Evolutionary conservation across 2,888 invertebrate genomes (phyloP).

Genomic region (Ganaspis brasiliensis): DNA sequence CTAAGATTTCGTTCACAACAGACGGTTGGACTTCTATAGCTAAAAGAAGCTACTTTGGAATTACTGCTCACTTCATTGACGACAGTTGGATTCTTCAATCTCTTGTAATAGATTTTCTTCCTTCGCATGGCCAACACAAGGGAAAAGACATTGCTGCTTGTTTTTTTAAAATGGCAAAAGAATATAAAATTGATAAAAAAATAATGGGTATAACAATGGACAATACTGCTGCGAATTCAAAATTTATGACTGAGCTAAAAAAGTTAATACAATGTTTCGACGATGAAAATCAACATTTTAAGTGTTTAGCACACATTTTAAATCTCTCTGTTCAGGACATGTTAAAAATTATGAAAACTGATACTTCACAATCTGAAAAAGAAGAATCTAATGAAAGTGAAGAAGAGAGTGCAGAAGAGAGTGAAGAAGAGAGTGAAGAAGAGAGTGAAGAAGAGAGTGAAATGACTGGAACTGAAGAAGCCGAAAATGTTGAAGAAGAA

Average conservation of each 20-base stretch:
- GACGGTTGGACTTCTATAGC: no score
- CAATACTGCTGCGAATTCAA: conserved; percentile 20
- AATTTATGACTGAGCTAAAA: background rate
- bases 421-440: no score
- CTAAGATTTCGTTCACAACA: no score
- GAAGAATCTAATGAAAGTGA: background rate
- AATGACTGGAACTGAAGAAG: background rate
- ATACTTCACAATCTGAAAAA: background rate
- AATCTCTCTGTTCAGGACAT: no score
- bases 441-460: background rate
- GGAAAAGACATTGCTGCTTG: conserved; percentile 55
- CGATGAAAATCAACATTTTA: background rate
- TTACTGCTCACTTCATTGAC: conserved; percentile 58
- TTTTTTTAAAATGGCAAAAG: no score
- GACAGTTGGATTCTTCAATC: conserved; percentile 58
- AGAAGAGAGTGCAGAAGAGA: no score
- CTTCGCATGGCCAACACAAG: conserved; percentile 53
- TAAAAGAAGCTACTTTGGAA: background rate
- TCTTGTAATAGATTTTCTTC: conserved; percentile 58
- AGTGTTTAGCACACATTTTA: background rate
- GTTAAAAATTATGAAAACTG: background rate
- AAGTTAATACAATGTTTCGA: background rate
- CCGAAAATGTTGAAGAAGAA: no score
- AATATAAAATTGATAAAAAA: no score
- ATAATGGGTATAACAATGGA: conserved; percentile 46